These are phyloP conservation scores for Chaenocephalus aceratus DNA, from an alignment of 2,113 vertebrate species.

Conservation along the genomic window DNA sequence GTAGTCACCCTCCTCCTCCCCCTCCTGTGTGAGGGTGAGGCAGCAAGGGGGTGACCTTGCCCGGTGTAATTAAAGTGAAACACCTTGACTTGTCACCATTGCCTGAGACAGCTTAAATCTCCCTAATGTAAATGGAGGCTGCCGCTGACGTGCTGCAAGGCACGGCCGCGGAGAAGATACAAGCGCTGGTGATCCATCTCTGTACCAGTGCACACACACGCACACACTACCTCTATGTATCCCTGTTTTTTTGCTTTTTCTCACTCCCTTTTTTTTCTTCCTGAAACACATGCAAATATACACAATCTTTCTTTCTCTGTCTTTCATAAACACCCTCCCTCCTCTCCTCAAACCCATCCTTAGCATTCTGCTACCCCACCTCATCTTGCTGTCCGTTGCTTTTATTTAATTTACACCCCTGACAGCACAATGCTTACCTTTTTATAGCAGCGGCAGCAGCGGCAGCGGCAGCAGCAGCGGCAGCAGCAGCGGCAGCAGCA, in stretches of 20 bases:
- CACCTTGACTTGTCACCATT: slow-evolving; percentile 89
- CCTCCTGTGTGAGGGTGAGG: slow-evolving; percentile 72
- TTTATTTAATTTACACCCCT: slow-evolving; percentile 70
- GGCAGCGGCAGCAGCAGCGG: not conserved
- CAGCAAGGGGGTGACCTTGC: slow-evolving; percentile 86
- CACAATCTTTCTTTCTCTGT: slow-evolving; percentile 42
- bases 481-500: not conserved
- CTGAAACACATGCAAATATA: slow-evolving; percentile 13
- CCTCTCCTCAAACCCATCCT: slow-evolving; percentile 47
- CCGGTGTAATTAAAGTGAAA: slow-evolving; percentile 88
- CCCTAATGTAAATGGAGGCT: slow-evolving; percentile 87
- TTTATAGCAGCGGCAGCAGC: slow-evolving; percentile 45
- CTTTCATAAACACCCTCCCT: slow-evolving; percentile 44
- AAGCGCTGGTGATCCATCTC: slow-evolving; percentile 86
- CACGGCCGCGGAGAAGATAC: slow-evolving; percentile 84
- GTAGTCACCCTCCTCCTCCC: slow-evolving; percentile 55
- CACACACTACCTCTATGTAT: slow-evolving; percentile 13
- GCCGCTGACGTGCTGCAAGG: slow-evolving; percentile 80
- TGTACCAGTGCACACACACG: slow-evolving; percentile 54
- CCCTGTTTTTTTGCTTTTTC: slow-evolving; percentile 21
- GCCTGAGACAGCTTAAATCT: slow-evolving; percentile 89
- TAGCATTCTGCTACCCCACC: slow-evolving; percentile 49
- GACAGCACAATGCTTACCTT: slow-evolving; percentile 56
- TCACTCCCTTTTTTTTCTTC: not conserved
- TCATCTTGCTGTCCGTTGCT: slow-evolving; percentile 48